phyloP scores from a whole-genome alignment of 2,797 vertebrate genomes.

The Clarias platycephalus region DNA sequence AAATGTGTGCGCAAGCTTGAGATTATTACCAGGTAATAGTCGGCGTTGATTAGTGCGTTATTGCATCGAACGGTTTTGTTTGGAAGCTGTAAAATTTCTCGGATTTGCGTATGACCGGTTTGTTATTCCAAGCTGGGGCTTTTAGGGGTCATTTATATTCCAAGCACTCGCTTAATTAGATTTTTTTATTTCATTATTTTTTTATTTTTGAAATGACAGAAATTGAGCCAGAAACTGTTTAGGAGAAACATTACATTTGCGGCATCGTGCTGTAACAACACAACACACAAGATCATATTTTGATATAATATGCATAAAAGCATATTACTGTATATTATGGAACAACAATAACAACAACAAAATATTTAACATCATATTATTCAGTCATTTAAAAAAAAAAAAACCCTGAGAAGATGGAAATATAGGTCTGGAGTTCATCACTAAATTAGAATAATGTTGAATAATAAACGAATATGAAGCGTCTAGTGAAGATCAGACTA shows the following conservation, averaged over 20 bases:
- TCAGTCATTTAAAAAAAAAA: not conserved
- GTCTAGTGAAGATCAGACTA: constrained; percentile 12
- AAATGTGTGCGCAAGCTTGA: not conserved
- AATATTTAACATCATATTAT: not conserved
- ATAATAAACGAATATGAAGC: not conserved
- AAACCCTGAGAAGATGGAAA: not conserved
- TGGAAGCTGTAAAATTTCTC: not conserved
- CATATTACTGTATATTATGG: too few relatives aligned
- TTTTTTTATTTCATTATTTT: too few relatives aligned
- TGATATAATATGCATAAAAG: not conserved
- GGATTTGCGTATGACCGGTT: not conserved
- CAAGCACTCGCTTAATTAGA: not conserved
- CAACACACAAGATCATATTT: not conserved
- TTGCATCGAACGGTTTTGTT: not conserved
- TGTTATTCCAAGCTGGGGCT: not conserved
- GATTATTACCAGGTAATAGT: not conserved
- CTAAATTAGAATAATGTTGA: not conserved
- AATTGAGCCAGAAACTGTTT: not conserved
- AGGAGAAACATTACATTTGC: not conserved
- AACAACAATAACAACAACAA: too few relatives aligned
- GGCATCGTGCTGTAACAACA: too few relatives aligned
- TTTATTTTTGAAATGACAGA: not conserved
- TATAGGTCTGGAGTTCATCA: not conserved
- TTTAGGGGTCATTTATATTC: not conserved
- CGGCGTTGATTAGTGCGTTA: not conserved